A percentile compares a stretch with the other conserved stretches of the same genome.
Evolutionary conservation across 2,113 vertebrate genomes (phyloP).

Genomic region (Semicossyphus pulcher): DNA sequence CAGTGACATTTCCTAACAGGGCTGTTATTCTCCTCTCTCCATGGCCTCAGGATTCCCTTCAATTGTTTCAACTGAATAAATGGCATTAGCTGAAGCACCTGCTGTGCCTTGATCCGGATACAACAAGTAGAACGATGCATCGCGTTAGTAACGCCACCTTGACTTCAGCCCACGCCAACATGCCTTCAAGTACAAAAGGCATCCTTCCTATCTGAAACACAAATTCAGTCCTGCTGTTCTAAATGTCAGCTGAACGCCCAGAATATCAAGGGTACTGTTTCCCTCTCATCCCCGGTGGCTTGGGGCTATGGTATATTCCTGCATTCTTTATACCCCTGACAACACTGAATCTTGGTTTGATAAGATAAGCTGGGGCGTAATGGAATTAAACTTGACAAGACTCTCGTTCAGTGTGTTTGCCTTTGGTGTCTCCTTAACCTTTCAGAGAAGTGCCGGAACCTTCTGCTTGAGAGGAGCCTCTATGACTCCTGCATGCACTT

Average conservation of each 20-base stretch:
- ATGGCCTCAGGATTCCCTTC: constrained; percentile 42
- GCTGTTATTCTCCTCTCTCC: constrained; percentile 24
- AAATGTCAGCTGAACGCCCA: constrained; percentile 77
- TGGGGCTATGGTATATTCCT: constrained; percentile 62
- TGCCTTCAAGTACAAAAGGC: constrained; percentile 64
- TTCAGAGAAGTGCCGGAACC: constrained; percentile 72
- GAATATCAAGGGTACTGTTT: constrained; percentile 74
- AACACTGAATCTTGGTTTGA: constrained; percentile 75
- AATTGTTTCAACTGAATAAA: constrained; percentile 60
- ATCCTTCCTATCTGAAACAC: constrained; percentile 48
- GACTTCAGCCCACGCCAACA: constrained; percentile 45
- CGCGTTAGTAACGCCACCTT: constrained; percentile 51
- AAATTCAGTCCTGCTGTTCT: constrained; percentile 56
- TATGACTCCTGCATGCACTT: constrained; percentile 72
- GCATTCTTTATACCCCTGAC: constrained; percentile 74
- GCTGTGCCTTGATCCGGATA: constrained; percentile 41
- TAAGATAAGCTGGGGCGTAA: constrained; percentile 78
- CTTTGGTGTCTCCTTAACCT: constrained; percentile 84
- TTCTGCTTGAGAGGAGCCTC: constrained; percentile 70
- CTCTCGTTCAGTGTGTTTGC: constrained; percentile 78
- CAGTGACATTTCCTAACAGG: constrained; percentile 31
- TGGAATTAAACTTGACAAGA: constrained; percentile 81
- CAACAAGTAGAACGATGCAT: constrained; percentile 1
- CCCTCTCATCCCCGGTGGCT: constrained; percentile 70
- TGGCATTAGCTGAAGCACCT: constrained; percentile 47